Evolutionary conservation across 2,888 invertebrate genomes (phyloP).

Genomic region (Ligdia adustata): DNA sequence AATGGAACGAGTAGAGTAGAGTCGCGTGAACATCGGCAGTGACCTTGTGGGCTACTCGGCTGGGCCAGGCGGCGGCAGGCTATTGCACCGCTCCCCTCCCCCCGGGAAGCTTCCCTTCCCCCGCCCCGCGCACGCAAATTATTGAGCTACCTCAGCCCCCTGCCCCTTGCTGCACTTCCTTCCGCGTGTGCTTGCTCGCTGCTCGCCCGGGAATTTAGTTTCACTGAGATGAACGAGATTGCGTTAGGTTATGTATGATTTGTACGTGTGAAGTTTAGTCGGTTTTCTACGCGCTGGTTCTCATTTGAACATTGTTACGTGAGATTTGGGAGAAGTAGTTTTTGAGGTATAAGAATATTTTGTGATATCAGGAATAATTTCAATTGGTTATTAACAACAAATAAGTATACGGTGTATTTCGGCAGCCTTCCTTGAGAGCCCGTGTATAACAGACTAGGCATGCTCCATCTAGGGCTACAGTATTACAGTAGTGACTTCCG

Average conservation of each 20-base stretch:
- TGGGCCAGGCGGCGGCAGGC: conserved; percentile 52
- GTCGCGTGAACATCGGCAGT: conserved; percentile 68
- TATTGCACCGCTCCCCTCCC: conserved; percentile 60
- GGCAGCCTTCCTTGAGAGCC: too few relatives aligned
- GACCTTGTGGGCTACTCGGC: conserved; percentile 68
- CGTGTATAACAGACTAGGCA: too few relatives aligned
- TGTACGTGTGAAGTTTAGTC: neutral
- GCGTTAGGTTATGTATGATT: conserved; percentile 51
- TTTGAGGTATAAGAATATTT: neutral
- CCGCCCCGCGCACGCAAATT: conserved; percentile 66
- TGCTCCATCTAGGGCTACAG: too few relatives aligned
- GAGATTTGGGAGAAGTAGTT: neutral
- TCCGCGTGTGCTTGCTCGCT: conserved; percentile 48
- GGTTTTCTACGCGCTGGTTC: conserved; percentile 1
- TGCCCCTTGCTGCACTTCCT: conserved; percentile 61
- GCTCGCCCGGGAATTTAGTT: conserved; percentile 59
- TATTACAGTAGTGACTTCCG: too few relatives aligned
- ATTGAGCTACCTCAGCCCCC: conserved; percentile 55
- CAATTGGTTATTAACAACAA: too few relatives aligned
- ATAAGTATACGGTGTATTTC: too few relatives aligned
- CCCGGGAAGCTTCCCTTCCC: conserved; percentile 26
- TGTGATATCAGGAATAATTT: too few relatives aligned
- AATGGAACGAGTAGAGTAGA: conserved; percentile 51
- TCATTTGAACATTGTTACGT: neutral
- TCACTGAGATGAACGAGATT: conserved; percentile 46